phyloP scores from a whole-genome alignment of 2,888 invertebrate genomes.

The Ditula angustiorana region DNA sequence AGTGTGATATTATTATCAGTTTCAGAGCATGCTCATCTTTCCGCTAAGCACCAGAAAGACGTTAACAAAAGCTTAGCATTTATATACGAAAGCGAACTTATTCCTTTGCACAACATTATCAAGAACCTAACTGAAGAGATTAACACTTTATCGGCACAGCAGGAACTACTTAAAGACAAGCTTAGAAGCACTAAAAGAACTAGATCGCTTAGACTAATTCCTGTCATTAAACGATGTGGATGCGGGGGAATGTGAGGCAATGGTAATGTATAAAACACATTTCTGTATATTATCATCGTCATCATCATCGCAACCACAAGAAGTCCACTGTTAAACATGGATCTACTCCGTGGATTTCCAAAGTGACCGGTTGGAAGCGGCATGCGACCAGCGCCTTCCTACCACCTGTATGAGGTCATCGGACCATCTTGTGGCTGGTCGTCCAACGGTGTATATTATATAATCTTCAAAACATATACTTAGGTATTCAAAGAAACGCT shows the following conservation, averaged over 20 bases:
- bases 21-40: conserved; percentile 10
- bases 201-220: conserved; percentile 46
- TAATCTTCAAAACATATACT: no score
- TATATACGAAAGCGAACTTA: conserved; percentile 63
- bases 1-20: conserved; percentile 1
- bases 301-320: no score
- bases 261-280: neutral
- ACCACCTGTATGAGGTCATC: no score
- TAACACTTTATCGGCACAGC: conserved; percentile 56
- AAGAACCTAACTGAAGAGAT: conserved; percentile 62
- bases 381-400: no score
- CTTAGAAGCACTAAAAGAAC: conserved; percentile 44
- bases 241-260: conserved; percentile 45
- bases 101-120: conserved; percentile 67
- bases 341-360: no score
- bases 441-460: no score
- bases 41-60: neutral
- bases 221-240: conserved; percentile 53
- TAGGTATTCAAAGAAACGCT: no score
- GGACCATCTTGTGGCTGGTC: no score
- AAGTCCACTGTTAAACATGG: no score
- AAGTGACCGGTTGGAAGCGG: no score
- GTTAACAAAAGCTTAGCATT: conserved; percentile 44
- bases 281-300: no score
- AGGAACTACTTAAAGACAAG: conserved; percentile 53